Base-by-base conservation (phyloP, 2,888 invertebrate genomes). In the Macaria notata region DNA sequence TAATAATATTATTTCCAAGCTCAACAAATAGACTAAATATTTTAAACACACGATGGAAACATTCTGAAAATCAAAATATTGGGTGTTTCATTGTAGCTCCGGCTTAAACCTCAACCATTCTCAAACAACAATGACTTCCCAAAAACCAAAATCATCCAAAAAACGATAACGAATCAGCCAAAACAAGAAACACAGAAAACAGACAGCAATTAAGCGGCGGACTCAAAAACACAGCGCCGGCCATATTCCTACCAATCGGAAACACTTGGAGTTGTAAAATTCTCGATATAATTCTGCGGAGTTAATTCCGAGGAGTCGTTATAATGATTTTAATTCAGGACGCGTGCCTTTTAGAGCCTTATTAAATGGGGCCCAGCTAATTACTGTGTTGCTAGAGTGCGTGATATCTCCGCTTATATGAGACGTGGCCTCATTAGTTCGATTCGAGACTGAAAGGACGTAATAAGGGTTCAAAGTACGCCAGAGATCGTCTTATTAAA, bases 261-360 rank as follows among this genome's bases (percentile, higher is more conserved):
- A 36, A 7, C 50, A 42, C 55, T 46, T 50, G 44, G 59, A 62
- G 62, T 62, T 62, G 62, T 66, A 64, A 64, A 66, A 62, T 66
- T 49, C 56, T 60, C 59, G 49, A 54, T 63, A 54, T 59, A 61
- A 54, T 62, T 62, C 57, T 43, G 49, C 59, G 54, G 50, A 64
- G 63, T 66, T 62, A 56, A 64, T 61, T 64, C 62, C 48, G 62
- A 64, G 51, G 62, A 59, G 64, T 54, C 56, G 55, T 55, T 62
- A 64, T 62, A 64, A 66, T 64, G 47, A 66, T 66, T 62, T 59
- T 63, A 64, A 66, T 66, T 64, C 66, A 38, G 58, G 43, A 57
- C 66, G 62, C 64, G 66, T 64, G 62, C 64, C 63, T 54, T 61
- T 61, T 56, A 58, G 60, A 48, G 62, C 59, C 56, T 50, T 62